A percentile compares a stretch with the other conserved stretches of the same genome.
Evolutionary conservation across 2,797 vertebrate species (phyloP).

Genomic region (Malurus leucopterus): DNA sequence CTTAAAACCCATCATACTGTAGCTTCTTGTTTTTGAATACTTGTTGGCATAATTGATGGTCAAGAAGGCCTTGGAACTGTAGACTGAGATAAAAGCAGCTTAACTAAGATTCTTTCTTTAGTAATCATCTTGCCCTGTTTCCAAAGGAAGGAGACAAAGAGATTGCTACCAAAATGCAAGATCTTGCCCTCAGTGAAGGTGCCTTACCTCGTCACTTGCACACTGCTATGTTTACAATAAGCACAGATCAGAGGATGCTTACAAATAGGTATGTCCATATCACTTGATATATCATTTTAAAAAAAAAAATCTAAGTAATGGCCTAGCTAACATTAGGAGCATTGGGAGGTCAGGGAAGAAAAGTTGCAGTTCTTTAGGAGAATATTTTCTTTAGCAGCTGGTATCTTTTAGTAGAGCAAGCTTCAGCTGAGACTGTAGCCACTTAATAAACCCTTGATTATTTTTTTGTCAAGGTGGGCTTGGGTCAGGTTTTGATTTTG

Average conservation of each 20-base stretch:
- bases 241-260: conserved; percentile 95
- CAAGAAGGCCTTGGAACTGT: conserved; percentile 23
- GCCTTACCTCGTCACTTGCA: conserved; percentile 95
- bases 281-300: conserved; percentile 6
- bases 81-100: conserved; percentile 33
- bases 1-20: background rate
- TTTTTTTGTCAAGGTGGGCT: background rate
- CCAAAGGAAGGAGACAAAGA: conserved; percentile 96
- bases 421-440: background rate
- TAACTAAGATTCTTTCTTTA: conserved; percentile 56
- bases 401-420: background rate
- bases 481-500: background rate
- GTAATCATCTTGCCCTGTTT: conserved; percentile 68
- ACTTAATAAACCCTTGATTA: background rate
- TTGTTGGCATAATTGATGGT: background rate
- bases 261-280: conserved; percentile 87
- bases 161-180: conserved; percentile 98
- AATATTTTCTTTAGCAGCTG: background rate
- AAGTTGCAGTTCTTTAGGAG: background rate
- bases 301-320: background rate
- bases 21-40: background rate
- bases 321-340: background rate
- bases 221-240: conserved; percentile 96
- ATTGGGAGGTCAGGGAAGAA: background rate
- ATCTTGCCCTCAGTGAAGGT: conserved; percentile 96